Conservation (phyloP, 2,888 invertebrate species). For the Parnassius mnemosyne region DNA sequence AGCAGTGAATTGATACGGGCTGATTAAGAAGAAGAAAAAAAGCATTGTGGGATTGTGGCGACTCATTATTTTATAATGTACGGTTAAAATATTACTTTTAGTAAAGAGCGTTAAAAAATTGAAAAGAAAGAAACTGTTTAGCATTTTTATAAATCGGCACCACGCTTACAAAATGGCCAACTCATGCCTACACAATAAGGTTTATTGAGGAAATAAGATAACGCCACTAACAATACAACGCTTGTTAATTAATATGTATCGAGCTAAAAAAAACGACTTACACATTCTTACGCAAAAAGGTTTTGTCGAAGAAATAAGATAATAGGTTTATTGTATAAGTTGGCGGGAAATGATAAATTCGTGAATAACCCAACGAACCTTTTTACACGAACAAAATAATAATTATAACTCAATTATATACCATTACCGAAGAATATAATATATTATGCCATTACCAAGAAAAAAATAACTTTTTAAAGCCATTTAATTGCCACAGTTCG, state of each 20-base stretch:
- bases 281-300: background rate
- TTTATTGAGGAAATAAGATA: conserved; percentile 11
- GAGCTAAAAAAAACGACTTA: background rate
- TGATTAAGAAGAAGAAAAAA: too few species aligned
- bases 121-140: conserved; percentile 6
- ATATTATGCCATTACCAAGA: too few species aligned
- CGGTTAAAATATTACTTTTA: conserved; percentile 1
- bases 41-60: too few species aligned
- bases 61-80: too few species aligned
- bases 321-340: background rate
- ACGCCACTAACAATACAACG: background rate
- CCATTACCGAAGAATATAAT: too few species aligned
- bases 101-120: conserved; percentile 9
- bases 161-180: conserved; percentile 10
- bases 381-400: too few species aligned
- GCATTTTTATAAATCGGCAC: conserved; percentile 7
- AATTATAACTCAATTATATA: too few species aligned
- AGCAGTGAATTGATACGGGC: too few species aligned
- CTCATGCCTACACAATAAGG: background rate
- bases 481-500: too few species aligned
- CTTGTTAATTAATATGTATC: conserved; percentile 13
- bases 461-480: too few species aligned
- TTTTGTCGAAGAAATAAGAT: background rate
- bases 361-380: too few species aligned
- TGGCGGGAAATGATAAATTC: too few species aligned